Conservation (phyloP, 2,113 vertebrate species). For the Heteronetta atricapilla region DNA sequence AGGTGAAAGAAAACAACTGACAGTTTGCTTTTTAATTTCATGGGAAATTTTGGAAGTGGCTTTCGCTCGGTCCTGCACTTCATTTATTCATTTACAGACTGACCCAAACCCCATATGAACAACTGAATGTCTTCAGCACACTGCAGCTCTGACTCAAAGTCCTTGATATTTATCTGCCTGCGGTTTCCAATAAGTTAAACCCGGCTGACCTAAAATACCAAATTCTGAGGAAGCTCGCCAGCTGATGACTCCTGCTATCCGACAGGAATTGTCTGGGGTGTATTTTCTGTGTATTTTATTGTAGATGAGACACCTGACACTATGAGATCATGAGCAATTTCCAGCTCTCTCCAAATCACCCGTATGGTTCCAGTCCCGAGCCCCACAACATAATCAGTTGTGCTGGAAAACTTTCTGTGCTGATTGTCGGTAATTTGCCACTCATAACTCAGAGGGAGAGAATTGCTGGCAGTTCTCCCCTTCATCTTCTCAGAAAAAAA, state of each 20-base stretch:
- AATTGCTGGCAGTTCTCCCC: neutral
- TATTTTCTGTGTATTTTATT: conserved; percentile 54
- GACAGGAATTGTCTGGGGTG: conserved; percentile 11
- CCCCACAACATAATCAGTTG: conserved; percentile 29
- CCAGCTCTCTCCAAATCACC: conserved; percentile 48
- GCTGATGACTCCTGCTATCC: neutral
- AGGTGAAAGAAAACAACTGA: neutral
- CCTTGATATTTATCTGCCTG: conserved; percentile 54
- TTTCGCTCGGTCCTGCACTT: neutral
- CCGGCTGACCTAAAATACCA: conserved; percentile 26
- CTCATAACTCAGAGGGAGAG: neutral
- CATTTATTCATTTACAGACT: conserved; percentile 31
- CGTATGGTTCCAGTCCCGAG: neutral
- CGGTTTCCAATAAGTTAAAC: conserved; percentile 48
- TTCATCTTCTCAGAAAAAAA: neutral
- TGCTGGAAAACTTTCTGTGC: conserved; percentile 12
- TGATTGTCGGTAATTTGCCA: conserved; percentile 44
- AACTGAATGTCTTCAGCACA: neutral
- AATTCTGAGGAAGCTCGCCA: conserved; percentile 25
- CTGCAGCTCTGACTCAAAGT: conserved; percentile 34
- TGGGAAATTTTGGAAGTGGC: conserved; percentile 32
- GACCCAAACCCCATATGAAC: conserved; percentile 15
- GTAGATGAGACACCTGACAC: conserved; percentile 54
- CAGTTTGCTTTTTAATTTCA: conserved; percentile 52
- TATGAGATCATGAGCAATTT: conserved; percentile 62